phyloP scores from a whole-genome alignment of 53 echinoderm and acorn worm genomes.

The Holothuria scabra region DNA sequence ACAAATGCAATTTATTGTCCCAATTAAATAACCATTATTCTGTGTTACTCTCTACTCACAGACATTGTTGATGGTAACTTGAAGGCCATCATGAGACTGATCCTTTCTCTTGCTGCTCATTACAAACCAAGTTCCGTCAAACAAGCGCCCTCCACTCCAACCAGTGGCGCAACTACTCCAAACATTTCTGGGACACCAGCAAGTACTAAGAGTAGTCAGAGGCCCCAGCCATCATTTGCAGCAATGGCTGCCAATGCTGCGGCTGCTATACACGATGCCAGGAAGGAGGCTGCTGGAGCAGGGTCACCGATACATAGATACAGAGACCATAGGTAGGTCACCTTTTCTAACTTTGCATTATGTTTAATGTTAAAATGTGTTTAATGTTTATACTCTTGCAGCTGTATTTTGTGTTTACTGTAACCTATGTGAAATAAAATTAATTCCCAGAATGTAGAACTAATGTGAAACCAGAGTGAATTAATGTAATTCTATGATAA shows the following conservation, averaged over 20 bases:
- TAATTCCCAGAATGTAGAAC: too few relatives aligned
- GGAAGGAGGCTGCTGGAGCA: constrained; percentile 88
- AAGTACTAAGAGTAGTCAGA: constrained; percentile 46
- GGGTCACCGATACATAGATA: constrained; percentile 87
- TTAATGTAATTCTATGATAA: too few relatives aligned
- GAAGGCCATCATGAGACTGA: constrained; percentile 94
- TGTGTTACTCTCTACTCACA: constrained; percentile 8
- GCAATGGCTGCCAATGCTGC: constrained; percentile 97
- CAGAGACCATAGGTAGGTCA: constrained; percentile 68
- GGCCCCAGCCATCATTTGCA: constrained; percentile 80
- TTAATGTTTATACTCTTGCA: too few relatives aligned
- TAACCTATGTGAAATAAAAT: too few relatives aligned
- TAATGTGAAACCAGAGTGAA: too few relatives aligned
- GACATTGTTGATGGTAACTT: constrained; percentile 98
- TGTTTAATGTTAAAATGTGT: too few relatives aligned
- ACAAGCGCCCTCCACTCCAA: constrained; percentile 68
- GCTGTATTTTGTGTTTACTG: too few relatives aligned
- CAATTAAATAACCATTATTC: neutral
- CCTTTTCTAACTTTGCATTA: too few relatives aligned
- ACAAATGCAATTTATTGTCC: neutral
- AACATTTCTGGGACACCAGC: constrained; percentile 48
- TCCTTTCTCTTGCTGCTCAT: constrained; percentile 96
- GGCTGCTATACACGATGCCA: constrained; percentile 88
- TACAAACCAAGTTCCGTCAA: constrained; percentile 99
- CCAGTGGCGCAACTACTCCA: constrained; percentile 45